Base-by-base conservation (phyloP, 2,113 vertebrate species). In the Pedionomus torquatus region DNA sequence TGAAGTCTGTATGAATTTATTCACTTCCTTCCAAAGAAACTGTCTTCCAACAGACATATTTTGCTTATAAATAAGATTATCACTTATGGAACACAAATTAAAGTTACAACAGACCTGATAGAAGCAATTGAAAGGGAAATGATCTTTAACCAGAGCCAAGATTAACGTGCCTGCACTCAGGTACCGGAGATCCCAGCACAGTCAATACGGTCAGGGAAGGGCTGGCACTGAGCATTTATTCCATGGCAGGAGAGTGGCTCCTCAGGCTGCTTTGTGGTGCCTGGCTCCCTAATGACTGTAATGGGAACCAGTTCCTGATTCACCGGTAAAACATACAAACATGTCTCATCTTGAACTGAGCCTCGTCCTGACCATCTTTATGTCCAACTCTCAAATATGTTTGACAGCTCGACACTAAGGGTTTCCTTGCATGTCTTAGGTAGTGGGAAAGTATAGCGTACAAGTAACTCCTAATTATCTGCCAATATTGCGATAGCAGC, bases 241-340 rank as follows among this genome's bases (percentile, higher is more conserved):
- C 41, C 33, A 37, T 71, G 57, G 39, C 18, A 75, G 35, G 55
- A 26, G 7, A 57, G 69, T 8, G 35, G 35, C 25, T 60, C 43
- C 75, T 68, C 30, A 4, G 28, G 35, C 33, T 72, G 10, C 37
- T 49, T 9, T 14, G 7, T 18, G 28, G n/a, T 1, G 17, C 30
- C 23, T 17, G 46, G 18, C 51, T 41, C 18, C 52, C 37, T 20
- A 20, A 13, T 5, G 23, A 48, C 7, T 3, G 0, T 30, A 61
- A 51, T 0, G 0, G 26, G 24, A 89, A 30, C 44, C 14, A 17
- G 10, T 4, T 83, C 64, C 51, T 70, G 49, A 39, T 57, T 41
- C 3, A 2, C 46, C 2, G 0, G 5, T 44, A 52, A 35, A 48
- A 60, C 1, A 5, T 5, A 10, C 15, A 30, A 33, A 83, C 0